phyloP scores from a whole-genome alignment of 37 sponge, comb jelly and placozoan species.

The Tethya wilhelma region DNA sequence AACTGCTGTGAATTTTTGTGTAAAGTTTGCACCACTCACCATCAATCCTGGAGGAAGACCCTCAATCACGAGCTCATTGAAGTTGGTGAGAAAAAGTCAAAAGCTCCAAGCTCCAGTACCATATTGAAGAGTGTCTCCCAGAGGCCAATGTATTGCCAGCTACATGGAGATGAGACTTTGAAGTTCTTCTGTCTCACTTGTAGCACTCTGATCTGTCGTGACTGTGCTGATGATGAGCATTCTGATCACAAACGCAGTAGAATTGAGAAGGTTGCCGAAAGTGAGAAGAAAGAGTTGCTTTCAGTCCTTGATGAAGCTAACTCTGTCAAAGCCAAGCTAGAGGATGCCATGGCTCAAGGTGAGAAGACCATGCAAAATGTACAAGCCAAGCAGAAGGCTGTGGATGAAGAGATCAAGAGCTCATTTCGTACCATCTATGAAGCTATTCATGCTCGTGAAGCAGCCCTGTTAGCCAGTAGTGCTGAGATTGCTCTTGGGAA shows the following conservation, averaged over 20 bases:
- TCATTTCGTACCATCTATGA: constrained; percentile 19
- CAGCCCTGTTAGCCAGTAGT: constrained; percentile 10
- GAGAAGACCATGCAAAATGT: constrained; percentile 20
- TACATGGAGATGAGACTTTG: constrained; percentile 27
- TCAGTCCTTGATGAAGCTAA: not conserved
- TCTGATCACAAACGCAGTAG: constrained; percentile 11
- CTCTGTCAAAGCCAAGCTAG: not conserved
- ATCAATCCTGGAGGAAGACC: constrained; percentile 20
- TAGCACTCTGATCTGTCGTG: constrained; percentile 38
- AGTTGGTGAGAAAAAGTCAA: constrained; percentile 2
- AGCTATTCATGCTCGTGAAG: constrained; percentile 7
- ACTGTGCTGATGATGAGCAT: constrained; percentile 42
- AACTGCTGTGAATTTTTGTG: constrained; percentile 56
- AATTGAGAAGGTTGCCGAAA: constrained; percentile 27
- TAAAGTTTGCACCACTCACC: constrained; percentile 27
- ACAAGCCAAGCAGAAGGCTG: constrained; percentile 12
- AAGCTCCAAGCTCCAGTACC: not conserved
- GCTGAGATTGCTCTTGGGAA: constrained; percentile 20
- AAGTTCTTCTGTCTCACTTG: constrained; percentile 55
- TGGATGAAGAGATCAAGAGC: constrained; percentile 5
- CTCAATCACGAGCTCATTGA: constrained; percentile 32
- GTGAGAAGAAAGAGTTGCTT: not conserved
- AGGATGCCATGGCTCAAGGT: constrained; percentile 27
- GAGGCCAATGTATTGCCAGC: constrained; percentile 15
- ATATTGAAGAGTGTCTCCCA: not conserved